phyloP scores from a whole-genome alignment of 2,797 vertebrate species.

The Diplodus sargus region DNA sequence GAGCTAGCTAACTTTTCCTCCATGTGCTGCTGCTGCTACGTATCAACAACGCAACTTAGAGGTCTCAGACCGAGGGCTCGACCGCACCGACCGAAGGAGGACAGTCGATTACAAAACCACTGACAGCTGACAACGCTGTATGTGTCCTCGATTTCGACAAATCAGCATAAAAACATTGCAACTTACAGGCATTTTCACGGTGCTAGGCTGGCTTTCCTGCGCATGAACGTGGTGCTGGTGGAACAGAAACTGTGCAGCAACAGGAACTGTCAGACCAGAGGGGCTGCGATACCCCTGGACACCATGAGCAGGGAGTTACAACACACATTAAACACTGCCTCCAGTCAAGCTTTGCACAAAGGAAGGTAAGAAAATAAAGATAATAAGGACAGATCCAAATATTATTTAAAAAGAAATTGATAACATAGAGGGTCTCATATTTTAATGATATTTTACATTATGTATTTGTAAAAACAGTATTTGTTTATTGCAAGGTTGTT shows the following conservation, averaged over 20 bases:
- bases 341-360: background rate
- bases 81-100: fast-evolving
- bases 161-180: background rate
- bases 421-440: too few relatives aligned
- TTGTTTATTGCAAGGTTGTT: too few relatives aligned
- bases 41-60: constrained; percentile 3
- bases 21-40: constrained; percentile 41
- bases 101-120: background rate
- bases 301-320: background rate
- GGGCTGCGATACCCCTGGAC: background rate
- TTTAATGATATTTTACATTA: background rate
- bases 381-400: too few relatives aligned
- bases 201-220: constrained; percentile 35
- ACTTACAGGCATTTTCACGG: constrained; percentile 82
- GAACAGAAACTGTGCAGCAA: background rate
- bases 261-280: background rate
- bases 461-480: background rate
- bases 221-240: constrained; percentile 39
- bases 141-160: background rate
- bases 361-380: too few relatives aligned
- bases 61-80: background rate
- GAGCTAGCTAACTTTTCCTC: constrained; percentile 37
- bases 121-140: background rate
- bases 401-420: too few relatives aligned
- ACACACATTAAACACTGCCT: background rate